These are phyloP conservation scores for Syngnathus rostellatus DNA, from an alignment of 2,797 vertebrate genomes.

Conservation along the genomic window DNA sequence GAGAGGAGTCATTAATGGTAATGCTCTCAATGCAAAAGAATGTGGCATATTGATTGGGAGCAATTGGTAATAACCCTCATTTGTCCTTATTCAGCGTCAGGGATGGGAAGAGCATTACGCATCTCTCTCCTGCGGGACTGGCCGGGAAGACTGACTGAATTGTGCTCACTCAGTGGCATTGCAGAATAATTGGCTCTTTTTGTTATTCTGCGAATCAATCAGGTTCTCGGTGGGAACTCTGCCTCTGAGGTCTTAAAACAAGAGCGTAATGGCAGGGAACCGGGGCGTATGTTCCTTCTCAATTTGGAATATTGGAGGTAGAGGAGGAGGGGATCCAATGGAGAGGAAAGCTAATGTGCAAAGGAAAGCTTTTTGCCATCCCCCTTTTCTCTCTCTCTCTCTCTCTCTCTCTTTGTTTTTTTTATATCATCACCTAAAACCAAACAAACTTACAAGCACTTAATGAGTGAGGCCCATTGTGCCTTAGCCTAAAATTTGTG, in stretches of 20 bases:
- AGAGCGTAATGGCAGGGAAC: slow-evolving; percentile 35
- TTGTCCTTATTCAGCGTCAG: slow-evolving; percentile 27
- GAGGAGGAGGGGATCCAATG: background rate
- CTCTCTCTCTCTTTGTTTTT: too few species aligned
- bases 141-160: slow-evolving; percentile 28
- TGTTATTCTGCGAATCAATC: slow-evolving; percentile 49
- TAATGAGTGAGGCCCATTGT: too few species aligned
- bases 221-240: slow-evolving; percentile 36
- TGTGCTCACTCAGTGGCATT: slow-evolving; percentile 46
- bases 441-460: too few species aligned
- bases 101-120: slow-evolving; percentile 19
- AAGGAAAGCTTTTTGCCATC: background rate
- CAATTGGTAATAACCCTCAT: slow-evolving; percentile 35
- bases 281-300: slow-evolving; percentile 9
- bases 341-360: background rate
- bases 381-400: too few species aligned
- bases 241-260: slow-evolving; percentile 29
- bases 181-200: slow-evolving; percentile 58
- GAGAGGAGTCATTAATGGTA: slow-evolving; percentile 7
- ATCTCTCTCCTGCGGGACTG: slow-evolving; percentile 16
- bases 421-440: too few species aligned
- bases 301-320: background rate
- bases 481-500: too few species aligned
- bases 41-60: slow-evolving; percentile 39
- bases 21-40: slow-evolving; percentile 17